Conservation (phyloP, 2,113 vertebrate genomes). For the Trachemys scripta region DNA sequence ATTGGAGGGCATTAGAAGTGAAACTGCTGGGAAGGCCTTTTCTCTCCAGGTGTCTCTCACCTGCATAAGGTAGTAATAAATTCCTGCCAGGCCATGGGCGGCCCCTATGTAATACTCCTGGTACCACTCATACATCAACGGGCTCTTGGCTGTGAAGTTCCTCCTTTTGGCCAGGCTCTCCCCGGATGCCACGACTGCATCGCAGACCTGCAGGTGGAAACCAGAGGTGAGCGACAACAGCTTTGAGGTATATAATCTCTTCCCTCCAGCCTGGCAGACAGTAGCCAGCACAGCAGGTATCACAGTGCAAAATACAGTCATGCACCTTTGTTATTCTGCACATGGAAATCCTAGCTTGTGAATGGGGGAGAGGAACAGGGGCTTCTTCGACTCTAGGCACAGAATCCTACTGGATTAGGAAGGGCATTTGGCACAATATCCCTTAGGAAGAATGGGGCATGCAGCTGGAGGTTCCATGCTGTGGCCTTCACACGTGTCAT, state of each 20-base stretch:
- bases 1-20: background rate
- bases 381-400: background rate
- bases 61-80: constrained; percentile 98
- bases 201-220: constrained; percentile 83
- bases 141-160: constrained; percentile 86
- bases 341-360: background rate
- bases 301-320: background rate
- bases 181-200: constrained; percentile 88
- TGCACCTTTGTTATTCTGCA: background rate
- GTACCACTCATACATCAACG: constrained; percentile 97
- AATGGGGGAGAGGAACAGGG: background rate
- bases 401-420: background rate
- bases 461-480: background rate
- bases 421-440: accelerated
- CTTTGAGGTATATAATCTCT: background rate
- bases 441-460: background rate
- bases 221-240: background rate
- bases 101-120: constrained; percentile 95
- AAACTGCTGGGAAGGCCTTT: background rate
- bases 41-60: constrained; percentile 70
- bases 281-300: background rate
- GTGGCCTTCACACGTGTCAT: background rate
- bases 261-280: background rate
- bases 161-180: constrained; percentile 87
- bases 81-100: constrained; percentile 94